These are phyloP conservation scores for Drosophila leontia DNA, from an alignment of 1,140 invertebrate species.

Conservation along the genomic window DNA sequence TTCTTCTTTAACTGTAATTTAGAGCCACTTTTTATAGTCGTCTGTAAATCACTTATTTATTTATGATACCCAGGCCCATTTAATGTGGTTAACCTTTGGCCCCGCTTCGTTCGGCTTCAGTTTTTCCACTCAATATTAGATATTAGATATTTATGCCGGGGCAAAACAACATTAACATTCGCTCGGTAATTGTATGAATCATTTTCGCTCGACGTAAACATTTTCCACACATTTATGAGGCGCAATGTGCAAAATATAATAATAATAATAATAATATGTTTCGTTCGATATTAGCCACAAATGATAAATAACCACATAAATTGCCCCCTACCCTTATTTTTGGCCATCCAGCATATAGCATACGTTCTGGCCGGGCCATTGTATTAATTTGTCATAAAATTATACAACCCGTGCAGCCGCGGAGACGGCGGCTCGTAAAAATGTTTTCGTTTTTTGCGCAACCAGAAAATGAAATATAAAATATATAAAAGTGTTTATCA, in stretches of 20 bases:
- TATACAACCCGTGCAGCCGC: conserved; percentile 53
- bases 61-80: conserved; percentile 44
- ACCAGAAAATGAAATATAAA: conserved; percentile 2
- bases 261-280: conserved; percentile 74
- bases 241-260: conserved; percentile 78
- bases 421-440: conserved; percentile 49
- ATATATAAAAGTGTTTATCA: conserved; percentile 45
- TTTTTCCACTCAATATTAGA: conserved; percentile 47
- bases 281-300: conserved; percentile 60
- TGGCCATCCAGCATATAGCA: conserved; percentile 25
- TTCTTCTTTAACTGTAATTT: conserved; percentile 11
- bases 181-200: conserved; percentile 74
- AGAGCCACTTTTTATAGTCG: conserved; percentile 58
- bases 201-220: conserved; percentile 63
- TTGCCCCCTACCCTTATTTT: conserved; percentile 12
- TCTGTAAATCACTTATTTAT: conserved; percentile 71
- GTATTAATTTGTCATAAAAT: conserved; percentile 82
- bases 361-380: conserved; percentile 53
- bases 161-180: conserved; percentile 54
- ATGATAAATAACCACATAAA: conserved; percentile 73
- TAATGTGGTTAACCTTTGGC: conserved; percentile 67
- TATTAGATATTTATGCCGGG: conserved; percentile 66
- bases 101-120: conserved; percentile 22
- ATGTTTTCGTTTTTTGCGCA: conserved; percentile 37
- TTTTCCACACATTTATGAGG: conserved; percentile 63